Evolutionary conservation across 2,888 invertebrate species (phyloP).

Genomic region (Erynnis tages): DNA sequence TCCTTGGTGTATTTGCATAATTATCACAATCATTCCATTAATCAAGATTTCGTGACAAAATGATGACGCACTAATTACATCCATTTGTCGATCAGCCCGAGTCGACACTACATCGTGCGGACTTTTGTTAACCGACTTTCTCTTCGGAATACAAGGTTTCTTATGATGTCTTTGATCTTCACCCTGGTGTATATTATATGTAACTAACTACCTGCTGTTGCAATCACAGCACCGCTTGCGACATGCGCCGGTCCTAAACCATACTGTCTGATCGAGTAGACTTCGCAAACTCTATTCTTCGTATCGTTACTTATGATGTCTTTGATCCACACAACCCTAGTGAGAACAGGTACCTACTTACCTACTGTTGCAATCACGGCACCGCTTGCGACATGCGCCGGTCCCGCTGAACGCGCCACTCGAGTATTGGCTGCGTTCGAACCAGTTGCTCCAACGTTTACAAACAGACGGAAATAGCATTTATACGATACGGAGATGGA

Average conservation of each 20-base stretch:
- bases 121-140: too few relatives aligned
- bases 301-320: too few relatives aligned
- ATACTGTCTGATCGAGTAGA: too few relatives aligned
- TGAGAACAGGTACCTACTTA: neutral
- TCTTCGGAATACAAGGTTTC: too few relatives aligned
- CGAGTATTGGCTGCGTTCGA: neutral
- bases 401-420: neutral
- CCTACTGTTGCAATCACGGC: neutral
- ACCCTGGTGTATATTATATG: neutral
- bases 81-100: too few relatives aligned
- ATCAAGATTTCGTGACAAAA: too few relatives aligned
- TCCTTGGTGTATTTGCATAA: too few relatives aligned
- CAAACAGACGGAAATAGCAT: constrained; percentile 19
- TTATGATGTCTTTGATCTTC: too few relatives aligned
- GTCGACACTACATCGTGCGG: too few relatives aligned
- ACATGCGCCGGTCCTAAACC: neutral
- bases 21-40: too few relatives aligned
- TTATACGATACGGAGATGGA: constrained; percentile 19
- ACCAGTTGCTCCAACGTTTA: constrained; percentile 2
- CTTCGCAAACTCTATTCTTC: too few relatives aligned
- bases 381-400: constrained; percentile 1
- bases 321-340: neutral
- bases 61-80: too few relatives aligned
- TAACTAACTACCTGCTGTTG: neutral
- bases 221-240: constrained; percentile 1